Evolutionary conservation across 2,113 vertebrate genomes (phyloP), one percentile per base, ranked within the genome.

Genomic region (Apistogramma diplotaenia): DNA sequence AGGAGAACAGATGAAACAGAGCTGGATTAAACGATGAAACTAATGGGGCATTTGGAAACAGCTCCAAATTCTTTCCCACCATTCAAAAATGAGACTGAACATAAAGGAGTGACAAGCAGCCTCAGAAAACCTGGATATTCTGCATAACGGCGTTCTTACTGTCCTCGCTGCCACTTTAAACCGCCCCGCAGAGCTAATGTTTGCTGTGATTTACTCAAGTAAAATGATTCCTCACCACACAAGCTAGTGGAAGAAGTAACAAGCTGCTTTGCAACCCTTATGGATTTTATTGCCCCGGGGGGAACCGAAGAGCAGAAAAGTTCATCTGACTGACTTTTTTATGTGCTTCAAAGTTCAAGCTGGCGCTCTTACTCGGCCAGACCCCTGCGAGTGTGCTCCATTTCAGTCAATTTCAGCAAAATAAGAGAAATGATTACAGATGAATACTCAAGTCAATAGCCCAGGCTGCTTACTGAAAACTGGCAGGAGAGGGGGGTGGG

Each of bases 211-310:
- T 72, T 80, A 67, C 3, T 23, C 6, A 25, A 25, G n/a, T 53
- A n/a, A 55, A 70, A 59, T 70, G 37, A 65, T 56, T 72, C 13
- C 8, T 53, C 8, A 65, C 18, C 29, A 35, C 27, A 23, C 8
- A 56, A 33, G 6, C 74, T 46, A 18, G 29, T 15, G 31, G 33
- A 57, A 51, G 21, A 6, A 55, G 8, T 71, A 78, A 85, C 51
- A 74, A 23, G 31, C 29, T 71, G 40, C 58, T 83, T 74, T 76
- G 55, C 65, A 80, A 27, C 23, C 51, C 59, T 81, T 35, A 43
- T 15, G 58, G 67, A 75, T 83, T 85, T 75, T 77, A 77, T 81
- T 78, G 70, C 59, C 84, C 72, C 56, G 2, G 62, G 15, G 61
- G 11, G 59, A 77, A 49, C n/a, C 58, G 12, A 49, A 77, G 61